Conservation (phyloP, 2,888 invertebrate species). For the Corythucha ciliata region DNA sequence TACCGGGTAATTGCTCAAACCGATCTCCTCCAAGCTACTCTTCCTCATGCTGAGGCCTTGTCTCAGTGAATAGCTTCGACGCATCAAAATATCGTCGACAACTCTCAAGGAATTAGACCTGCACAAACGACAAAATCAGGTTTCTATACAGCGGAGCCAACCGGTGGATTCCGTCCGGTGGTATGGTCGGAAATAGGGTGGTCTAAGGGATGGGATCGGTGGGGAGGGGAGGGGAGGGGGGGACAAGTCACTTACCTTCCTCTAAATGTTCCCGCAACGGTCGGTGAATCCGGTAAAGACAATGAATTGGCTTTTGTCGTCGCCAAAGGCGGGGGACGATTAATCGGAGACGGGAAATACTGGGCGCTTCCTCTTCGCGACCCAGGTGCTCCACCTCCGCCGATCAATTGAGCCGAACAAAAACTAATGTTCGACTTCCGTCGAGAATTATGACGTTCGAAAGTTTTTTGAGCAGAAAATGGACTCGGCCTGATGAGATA, state of each 20-base stretch:
- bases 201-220: not conserved
- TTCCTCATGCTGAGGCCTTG: constrained; percentile 70
- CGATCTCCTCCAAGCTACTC: constrained; percentile 77
- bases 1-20: constrained; percentile 64
- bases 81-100: constrained; percentile 71
- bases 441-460: constrained; percentile 82
- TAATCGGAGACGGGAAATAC: constrained; percentile 47
- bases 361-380: constrained; percentile 59
- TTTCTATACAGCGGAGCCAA: not conserved
- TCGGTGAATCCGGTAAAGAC: constrained; percentile 76
- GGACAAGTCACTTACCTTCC: constrained; percentile 27
- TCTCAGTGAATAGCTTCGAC: constrained; percentile 73
- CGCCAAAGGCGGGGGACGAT: constrained; percentile 65
- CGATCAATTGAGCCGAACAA: constrained; percentile 61
- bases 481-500: constrained; percentile 89
- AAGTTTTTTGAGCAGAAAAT: constrained; percentile 89
- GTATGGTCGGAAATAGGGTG: not conserved
- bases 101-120: constrained; percentile 78
- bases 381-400: constrained; percentile 32
- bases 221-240: not conserved
- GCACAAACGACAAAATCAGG: not conserved
- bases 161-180: too few relatives aligned
- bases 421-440: constrained; percentile 86
- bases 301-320: constrained; percentile 81
- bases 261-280: constrained; percentile 49